These are phyloP conservation scores for Leptinotarsa lineolata DNA, from an alignment of 1,140 invertebrate genomes.

Conservation along the genomic window DNA sequence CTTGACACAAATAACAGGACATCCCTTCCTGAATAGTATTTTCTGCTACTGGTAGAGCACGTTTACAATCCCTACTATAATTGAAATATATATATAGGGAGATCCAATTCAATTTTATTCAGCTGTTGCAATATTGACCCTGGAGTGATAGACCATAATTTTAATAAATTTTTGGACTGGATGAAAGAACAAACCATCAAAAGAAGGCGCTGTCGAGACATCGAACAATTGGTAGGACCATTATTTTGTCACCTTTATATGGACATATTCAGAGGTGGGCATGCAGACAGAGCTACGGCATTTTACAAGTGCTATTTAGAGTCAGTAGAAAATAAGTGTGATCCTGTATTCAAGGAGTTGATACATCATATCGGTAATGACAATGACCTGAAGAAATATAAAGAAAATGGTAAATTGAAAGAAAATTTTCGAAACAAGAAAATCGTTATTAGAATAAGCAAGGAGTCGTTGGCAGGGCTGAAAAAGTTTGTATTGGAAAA, in stretches of 20 bases:
- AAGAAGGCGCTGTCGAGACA: constrained; percentile 43
- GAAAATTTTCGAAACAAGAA: constrained; percentile 49
- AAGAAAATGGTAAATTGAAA: constrained; percentile 37
- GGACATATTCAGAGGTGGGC: constrained; percentile 46
- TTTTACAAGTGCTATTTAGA: constrained; percentile 49
- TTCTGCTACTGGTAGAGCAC: not conserved
- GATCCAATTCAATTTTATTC: constrained; percentile 49
- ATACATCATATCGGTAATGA: constrained; percentile 29
- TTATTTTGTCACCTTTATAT: constrained; percentile 54
- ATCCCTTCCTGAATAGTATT: not conserved
- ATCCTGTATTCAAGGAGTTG: constrained; percentile 46
- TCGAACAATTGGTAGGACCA: constrained; percentile 47
- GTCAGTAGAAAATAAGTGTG: constrained; percentile 47
- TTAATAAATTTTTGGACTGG: constrained; percentile 50
- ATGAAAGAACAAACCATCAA: constrained; percentile 45
- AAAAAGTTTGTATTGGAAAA: constrained; percentile 50
- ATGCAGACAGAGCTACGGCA: constrained; percentile 42
- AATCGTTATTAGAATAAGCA: constrained; percentile 43
- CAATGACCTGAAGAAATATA: constrained; percentile 23
- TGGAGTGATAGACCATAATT: constrained; percentile 49
- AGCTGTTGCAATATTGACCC: constrained; percentile 51
- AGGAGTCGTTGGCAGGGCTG: constrained; percentile 43
- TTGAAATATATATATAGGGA: constrained; percentile 42
- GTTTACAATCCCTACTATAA: not conserved
- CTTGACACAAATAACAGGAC: too few species aligned